Evolutionary conservation across 2,797 vertebrate species (phyloP).

Genomic region (Pangasius djambal): DNA sequence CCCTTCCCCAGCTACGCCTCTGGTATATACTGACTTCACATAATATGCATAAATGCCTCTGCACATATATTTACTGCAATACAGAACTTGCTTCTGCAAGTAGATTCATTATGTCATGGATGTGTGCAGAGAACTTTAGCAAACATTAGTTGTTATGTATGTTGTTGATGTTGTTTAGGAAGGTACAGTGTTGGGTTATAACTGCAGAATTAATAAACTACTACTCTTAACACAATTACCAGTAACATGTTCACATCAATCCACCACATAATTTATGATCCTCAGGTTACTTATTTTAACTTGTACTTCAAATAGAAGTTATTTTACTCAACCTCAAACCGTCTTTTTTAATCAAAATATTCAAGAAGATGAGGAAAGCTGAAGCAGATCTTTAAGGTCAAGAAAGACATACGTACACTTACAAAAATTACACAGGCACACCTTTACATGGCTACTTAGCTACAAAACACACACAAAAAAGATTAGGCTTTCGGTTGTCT

Average conservation of each 20-base stretch:
- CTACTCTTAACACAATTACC: background rate
- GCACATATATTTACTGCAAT: background rate
- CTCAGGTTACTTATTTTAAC: background rate
- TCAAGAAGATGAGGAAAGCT: background rate
- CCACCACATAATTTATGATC: background rate
- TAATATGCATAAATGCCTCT: background rate
- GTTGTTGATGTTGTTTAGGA: background rate
- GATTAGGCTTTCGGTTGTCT: constrained; percentile 30
- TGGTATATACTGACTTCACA: background rate
- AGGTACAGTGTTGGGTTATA: too few species aligned
- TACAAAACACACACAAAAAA: background rate
- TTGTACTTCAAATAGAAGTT: background rate
- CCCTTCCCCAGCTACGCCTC: background rate
- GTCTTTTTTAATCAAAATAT: background rate
- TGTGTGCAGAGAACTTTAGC: background rate
- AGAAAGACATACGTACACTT: background rate
- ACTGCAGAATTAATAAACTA: background rate
- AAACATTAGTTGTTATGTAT: background rate
- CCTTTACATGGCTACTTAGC: background rate
- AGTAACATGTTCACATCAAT: background rate
- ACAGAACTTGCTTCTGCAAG: background rate
- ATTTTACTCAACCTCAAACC: background rate
- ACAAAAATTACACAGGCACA: background rate
- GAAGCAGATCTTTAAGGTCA: background rate
- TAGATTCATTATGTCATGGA: background rate